Base-by-base conservation (phyloP, 2,888 invertebrate genomes). In the Achlya flavicornis region DNA sequence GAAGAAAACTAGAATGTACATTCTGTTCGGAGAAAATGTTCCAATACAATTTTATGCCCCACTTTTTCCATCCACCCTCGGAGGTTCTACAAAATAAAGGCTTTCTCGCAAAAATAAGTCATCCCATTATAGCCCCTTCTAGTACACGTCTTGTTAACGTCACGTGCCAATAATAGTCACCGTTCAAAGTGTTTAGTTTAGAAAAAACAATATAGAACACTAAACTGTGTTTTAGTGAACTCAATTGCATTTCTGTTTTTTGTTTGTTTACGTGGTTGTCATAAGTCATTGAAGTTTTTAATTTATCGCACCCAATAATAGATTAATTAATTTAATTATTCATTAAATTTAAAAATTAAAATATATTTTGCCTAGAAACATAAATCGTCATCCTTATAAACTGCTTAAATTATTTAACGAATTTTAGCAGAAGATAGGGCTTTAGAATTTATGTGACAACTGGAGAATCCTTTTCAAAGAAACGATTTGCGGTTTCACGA, bases 41-140 rank as follows among this genome's bases (percentile, higher is more conserved):
- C 62, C 76, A 67, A 74, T 73, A 76, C 73, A 73, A 69, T 78
- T 78, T 78, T 76, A 76, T 73, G 70, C 65, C 59, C 66, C 63
- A 65, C 64, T 72, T 75, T 76, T 75, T 73, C 65, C 61, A 61
- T 48, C 48, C 14, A 16, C 7, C 8, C 53, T 53, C 53, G 53
- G 6, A 19, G 53, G 58, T 58, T 33, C 14, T 4, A 14, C 58
- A n/a, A n/a, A 33, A 35, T 58, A 58, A 33, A n/a, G 58, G n/a
- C 62, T 61, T 65, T 75, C 71, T 67, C 60, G 64, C 35, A 38
- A 35, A 70, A 74, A 73, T 46, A 76, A 76, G 71, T 78, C 73
- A 75, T 72, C 41, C 70, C 68, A 73, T 80, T 78, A 73, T 66
- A 35, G 66, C 61, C 32, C 60, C 66, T 71, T 69, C 64, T 67